A percentile compares a stretch with the other conserved stretches of the same genome.
phyloP scores from a whole-genome alignment of 2,888 invertebrate genomes.

The Thysanoteuthis rhombus region DNA sequence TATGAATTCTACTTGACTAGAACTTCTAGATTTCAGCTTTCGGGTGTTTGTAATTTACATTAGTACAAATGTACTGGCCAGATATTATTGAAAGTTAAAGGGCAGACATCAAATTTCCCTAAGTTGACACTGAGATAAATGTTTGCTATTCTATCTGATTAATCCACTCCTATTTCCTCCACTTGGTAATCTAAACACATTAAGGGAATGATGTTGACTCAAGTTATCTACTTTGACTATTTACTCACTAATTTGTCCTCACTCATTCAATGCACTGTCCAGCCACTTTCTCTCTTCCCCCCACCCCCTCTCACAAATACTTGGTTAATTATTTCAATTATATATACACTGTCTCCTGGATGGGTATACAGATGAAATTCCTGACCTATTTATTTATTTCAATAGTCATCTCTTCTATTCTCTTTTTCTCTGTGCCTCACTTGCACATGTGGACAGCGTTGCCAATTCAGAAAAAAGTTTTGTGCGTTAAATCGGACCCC shows the following conservation, averaged over 20 bases:
- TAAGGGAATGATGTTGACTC: not conserved
- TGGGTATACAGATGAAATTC: not conserved
- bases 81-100: not conserved
- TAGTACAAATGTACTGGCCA: not conserved
- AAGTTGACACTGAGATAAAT: not conserved
- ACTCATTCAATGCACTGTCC: not conserved
- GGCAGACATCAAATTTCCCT: not conserved
- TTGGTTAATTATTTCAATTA: not conserved
- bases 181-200: not conserved
- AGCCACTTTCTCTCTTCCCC: not conserved
- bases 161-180: not conserved
- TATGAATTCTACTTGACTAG: not conserved
- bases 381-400: not conserved
- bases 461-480: not conserved
- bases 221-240: not conserved
- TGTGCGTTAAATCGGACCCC: no score
- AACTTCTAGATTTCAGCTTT: not conserved
- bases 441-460: not conserved
- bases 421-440: not conserved
- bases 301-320: not conserved
- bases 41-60: not conserved
- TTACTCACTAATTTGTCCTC: not conserved
- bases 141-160: not conserved
- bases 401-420: not conserved
- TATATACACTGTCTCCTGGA: conserved; percentile 12